Percentiles rank a stretch among this genome's conserved stretches.
phyloP scores from a whole-genome alignment of 2,888 invertebrate genomes.

The Eristalis pertinax region DNA sequence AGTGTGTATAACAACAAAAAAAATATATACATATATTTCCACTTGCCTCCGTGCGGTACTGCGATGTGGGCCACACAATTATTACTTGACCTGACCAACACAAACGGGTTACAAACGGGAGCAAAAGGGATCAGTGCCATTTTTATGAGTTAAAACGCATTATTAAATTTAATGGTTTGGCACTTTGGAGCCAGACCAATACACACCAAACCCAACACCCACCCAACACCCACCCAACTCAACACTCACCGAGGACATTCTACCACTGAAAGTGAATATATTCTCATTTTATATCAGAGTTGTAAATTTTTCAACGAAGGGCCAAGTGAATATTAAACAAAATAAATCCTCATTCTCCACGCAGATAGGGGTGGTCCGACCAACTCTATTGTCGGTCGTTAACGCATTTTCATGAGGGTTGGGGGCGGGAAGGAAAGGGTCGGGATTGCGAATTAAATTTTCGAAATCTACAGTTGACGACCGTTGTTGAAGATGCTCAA shows the following conservation, averaged over 20 bases:
- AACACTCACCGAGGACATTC: background rate
- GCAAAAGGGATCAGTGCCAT: slow-evolving; percentile 40
- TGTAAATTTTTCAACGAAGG: slow-evolving; percentile 50
- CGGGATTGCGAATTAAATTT: background rate
- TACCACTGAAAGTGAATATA: slow-evolving; percentile 42
- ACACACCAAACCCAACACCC: background rate
- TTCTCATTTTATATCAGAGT: slow-evolving; percentile 34
- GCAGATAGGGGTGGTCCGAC: background rate
- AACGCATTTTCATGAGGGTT: background rate
- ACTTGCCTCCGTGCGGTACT: background rate
- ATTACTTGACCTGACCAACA: slow-evolving; percentile 19
- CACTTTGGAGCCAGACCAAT: slow-evolving; percentile 36
- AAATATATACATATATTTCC: background rate
- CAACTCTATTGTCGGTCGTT: background rate
- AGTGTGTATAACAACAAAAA: background rate
- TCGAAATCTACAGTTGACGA: background rate
- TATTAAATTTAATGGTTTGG: slow-evolving; percentile 56
- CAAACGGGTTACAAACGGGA: background rate
- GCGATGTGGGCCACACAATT: slow-evolving; percentile 19
- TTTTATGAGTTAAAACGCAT: slow-evolving; percentile 58
- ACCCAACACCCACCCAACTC: background rate
- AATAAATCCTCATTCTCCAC: slow-evolving; percentile 26
- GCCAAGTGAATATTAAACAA: slow-evolving; percentile 58
- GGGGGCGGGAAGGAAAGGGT: background rate
- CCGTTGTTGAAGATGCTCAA: background rate